Evolutionary conservation across 2,888 invertebrate genomes (phyloP), one percentile per base, ranked within the genome.

Genomic region (Tetragonula carbonaria): DNA sequence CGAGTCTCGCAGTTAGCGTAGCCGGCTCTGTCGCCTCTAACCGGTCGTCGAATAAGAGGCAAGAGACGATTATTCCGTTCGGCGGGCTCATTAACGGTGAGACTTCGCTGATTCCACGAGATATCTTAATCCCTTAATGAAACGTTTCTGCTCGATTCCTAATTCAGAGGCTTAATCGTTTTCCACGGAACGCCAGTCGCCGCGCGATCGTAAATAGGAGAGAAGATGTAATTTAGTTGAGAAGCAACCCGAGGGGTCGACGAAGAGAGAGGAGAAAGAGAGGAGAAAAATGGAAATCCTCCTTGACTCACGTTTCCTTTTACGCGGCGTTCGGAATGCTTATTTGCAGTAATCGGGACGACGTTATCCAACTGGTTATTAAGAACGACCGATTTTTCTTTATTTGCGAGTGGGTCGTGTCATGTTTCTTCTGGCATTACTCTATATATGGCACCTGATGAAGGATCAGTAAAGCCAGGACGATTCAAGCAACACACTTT

Each of bases 41-140:
- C 74, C 74, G 72, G 76, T 74, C 57, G 74, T 38, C 57, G 51
- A 45, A 45, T 38, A 82, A 13, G 66, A 57, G 21, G 38, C 33
- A 65, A 62, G 79, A 77, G 74, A 51, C 74, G 38, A 78, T 77
- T 68, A 65, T 65, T 73, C 70, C n/a, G 68, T 59, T 70, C 74
- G 70, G 38, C n/a, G 74, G 33, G 80, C 80, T 89, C 89, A 89
- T 88, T 88, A 89, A 78, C 86, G 38, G 57, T 51, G 45, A 71
- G 70, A 75, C 78, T 51, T 75, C 74, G 84, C 62, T 57, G 77
- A 80, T 83, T 71, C 83, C 70, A 33, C 73, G 57, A 66, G 82
- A 89, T 89, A 89, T 85, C 88, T 88, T 87, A 88, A 88, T 87
- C 85, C 76, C 28, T 72, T 74, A 75, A 78, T 82, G 86, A 78